Evolutionary conservation across 2,113 vertebrate species (phyloP), one percentile per base, ranked within the genome.

Genomic region (Prunella himalayana): DNA sequence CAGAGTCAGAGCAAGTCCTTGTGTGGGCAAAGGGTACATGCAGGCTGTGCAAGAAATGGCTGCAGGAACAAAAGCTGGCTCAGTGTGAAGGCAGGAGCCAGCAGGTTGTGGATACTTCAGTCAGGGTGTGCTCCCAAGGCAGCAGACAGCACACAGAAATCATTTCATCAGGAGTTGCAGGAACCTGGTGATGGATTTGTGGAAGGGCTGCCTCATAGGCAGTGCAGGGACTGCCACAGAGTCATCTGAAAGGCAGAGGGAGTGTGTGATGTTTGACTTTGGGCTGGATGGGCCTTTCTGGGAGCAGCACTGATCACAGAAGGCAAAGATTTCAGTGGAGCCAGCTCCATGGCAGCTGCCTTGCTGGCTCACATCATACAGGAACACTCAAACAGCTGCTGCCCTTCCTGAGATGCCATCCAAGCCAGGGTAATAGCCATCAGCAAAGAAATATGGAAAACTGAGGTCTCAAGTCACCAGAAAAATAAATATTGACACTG

Each of bases 171-270:
- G 72, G 45, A 57, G 3, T 6, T 44, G 39, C 49, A 54, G 81
- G 88, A 28, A 63, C 3, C 7, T 0, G 5, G 2, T 41, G 61
- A 23, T 7, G 3, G 6, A 13, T n/a, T 14, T 33, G 47, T 59
- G 57, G 9, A 15, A 42, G 30, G 18, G 25, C 24, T 14, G 53
- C 33, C 63, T n/a, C 12, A 7, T 0, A 10, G 0, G 1, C 35
- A 31, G 35, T 0, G 0, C 4, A 25, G 28, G 35, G 42, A 21
- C 45, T 66, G 37, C 3, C 3, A 4, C 0, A 0, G 35, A 30
- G 27, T 11, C 28, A 21, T 7, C 47, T 19, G 25, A 15, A 30
- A 72, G 65, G 75, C 41, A 69, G 25, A 50, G 30, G 13, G 16
- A 37, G 13, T 4, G 14, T 1, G 6, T 35, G 56, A 21, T 1